phyloP scores from a whole-genome alignment of 1,140 invertebrate species.

The Drosophila hydei region DNA sequence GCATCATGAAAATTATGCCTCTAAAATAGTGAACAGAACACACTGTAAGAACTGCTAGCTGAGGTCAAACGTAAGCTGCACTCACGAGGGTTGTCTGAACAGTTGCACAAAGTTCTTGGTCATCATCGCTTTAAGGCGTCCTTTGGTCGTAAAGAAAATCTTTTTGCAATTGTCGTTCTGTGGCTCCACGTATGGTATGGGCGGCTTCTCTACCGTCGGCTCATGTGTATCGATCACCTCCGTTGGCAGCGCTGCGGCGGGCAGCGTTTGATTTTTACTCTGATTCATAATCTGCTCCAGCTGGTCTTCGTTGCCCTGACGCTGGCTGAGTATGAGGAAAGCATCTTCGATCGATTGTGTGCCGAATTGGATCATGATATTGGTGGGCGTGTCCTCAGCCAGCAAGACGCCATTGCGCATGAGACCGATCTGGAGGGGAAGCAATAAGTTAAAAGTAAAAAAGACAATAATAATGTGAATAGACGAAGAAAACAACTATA shows the following conservation, averaged over 20 bases:
- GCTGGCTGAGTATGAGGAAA: conserved; percentile 88
- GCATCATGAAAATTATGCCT: conserved; percentile 90
- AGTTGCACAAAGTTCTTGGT: conserved; percentile 88
- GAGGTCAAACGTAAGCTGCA: not conserved
- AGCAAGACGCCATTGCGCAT: conserved; percentile 93
- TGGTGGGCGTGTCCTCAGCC: conserved; percentile 92
- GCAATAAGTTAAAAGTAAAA: not conserved
- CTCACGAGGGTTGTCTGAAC: conserved; percentile 88
- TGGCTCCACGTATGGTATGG: conserved; percentile 54
- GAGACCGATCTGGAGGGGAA: conserved; percentile 90
- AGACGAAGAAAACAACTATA: not conserved
- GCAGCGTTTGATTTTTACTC: conserved; percentile 54
- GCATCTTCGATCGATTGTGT: conserved; percentile 90
- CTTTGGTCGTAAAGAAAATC: conserved; percentile 78
- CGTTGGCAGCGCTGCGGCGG: conserved; percentile 51
- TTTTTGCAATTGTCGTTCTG: conserved; percentile 69
- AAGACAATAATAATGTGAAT: not conserved
- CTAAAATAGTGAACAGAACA: conserved; percentile 83
- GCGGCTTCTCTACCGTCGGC: conserved; percentile 50
- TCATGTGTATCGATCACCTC: conserved; percentile 72
- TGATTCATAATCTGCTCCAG: conserved; percentile 56
- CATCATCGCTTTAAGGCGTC: conserved; percentile 79
- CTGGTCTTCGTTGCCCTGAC: conserved; percentile 85
- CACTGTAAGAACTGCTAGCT: not conserved
- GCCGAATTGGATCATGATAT: conserved; percentile 87